These are phyloP conservation scores for Minunthozetes semirufus DNA, from an alignment of 2,888 invertebrate genomes.

Conservation along the genomic window DNA sequence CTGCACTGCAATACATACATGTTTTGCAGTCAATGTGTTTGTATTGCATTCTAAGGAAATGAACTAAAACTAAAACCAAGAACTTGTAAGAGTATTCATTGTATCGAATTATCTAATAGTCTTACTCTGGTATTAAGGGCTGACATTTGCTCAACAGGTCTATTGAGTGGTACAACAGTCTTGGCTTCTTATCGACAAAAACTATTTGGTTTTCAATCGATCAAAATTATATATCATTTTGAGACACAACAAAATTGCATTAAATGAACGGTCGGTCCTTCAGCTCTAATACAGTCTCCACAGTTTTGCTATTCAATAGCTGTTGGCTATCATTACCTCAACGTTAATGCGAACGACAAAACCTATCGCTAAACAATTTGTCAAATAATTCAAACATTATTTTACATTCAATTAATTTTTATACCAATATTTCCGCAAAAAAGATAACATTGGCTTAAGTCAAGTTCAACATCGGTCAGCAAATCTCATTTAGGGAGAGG, in stretches of 20 bases:
- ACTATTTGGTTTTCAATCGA: neutral
- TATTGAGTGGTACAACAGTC: neutral
- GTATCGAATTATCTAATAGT: neutral
- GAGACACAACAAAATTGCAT: neutral
- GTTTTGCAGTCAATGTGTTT: neutral
- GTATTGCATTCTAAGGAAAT: neutral
- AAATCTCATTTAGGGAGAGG: no score
- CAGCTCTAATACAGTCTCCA: neutral
- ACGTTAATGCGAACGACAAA: neutral
- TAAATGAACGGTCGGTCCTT: neutral
- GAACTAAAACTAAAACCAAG: neutral
- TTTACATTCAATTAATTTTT: neutral
- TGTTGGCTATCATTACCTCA: neutral
- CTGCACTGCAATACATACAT: neutral
- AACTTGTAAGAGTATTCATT: conserved; percentile 15
- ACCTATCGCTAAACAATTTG: conserved; percentile 14
- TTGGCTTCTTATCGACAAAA: neutral
- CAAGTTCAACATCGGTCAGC: no score
- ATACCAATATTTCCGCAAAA: neutral
- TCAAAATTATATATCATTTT: neutral
- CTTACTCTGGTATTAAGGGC: no score
- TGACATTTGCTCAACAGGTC: neutral
- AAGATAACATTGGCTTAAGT: neutral
- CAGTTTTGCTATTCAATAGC: neutral
- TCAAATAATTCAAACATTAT: neutral